Base-by-base conservation (phyloP, 2,113 vertebrate genomes). In the Pygoscelis adeliae region DNA sequence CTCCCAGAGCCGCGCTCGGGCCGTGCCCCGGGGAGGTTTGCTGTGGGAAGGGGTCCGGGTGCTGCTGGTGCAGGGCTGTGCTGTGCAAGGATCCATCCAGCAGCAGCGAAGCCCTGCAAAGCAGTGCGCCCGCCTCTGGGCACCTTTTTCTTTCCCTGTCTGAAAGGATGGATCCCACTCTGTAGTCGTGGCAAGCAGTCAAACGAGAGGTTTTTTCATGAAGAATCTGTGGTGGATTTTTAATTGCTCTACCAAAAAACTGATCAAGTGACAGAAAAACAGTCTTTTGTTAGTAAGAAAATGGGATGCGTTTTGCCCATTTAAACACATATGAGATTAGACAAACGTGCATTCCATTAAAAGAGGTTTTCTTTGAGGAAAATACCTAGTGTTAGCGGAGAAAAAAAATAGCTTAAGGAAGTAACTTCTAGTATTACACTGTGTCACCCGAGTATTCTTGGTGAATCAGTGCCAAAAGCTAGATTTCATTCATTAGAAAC, bases 401-500 rank as follows among this genome's bases (percentile, higher is more conserved):
- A 32, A 76, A 93, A 93, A 93, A 96, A 94, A 89, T 27, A 80
- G n/a, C 15, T 85, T 46, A 66, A 70, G 89, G 94, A 96, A 96
- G 89, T 96, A 90, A 74, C 95, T 96, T 90, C 95, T 96, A 95
- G 84, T 86, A 46, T 96, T 97, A 96, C 95, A 80, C 91, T 47
- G 8, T 92, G 89, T 74, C 62, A 3, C 78, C 52, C 1, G 71
- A 90, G 93, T 77, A 91, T 95, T 94, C 84, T 17, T 40, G 49
- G 36, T 46, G 81, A 91, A 53, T 62, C 4, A 0, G 49, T 91
- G 91, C 96, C 93, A 97, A 89, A 91, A 87, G 66, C 70, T 69
- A 83, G 62, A 80, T 90, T 97, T 94, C 89, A 91, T 95, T 97
- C 94, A 84, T 63, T 73, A 56, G 89, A 93, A 96, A 88, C 62